Base-by-base conservation (phyloP, 2,888 invertebrate genomes). In the Clostera curtula region DNA sequence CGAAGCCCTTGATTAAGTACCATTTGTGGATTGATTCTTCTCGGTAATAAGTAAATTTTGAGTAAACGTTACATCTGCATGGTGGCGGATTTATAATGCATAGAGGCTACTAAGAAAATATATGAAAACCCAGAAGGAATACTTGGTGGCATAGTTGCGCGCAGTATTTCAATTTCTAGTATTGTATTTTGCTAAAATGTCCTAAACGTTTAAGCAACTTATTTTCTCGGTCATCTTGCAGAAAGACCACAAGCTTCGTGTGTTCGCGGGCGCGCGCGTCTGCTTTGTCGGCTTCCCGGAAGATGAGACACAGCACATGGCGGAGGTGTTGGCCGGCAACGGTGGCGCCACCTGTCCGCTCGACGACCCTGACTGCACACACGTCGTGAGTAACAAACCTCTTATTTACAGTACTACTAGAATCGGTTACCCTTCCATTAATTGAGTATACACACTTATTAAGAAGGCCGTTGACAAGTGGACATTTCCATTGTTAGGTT, bases 291-390 rank as follows among this genome's bases (percentile, higher is more conserved):
- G 97, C 4, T 97, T 97, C 77, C 89, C 93, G 2, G 90, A 90
- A 34, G 95, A 96, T 53, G 97, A 97, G 72, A 90, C 92, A 61
- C 89, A 89, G 58, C 96, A 97, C 66, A 97, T 97, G 96, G 90
- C 91, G 36, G 95, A 96, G 63, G 90, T 96, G 47, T 87, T 97
- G 34, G 86, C 90, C 51, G 89, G 90, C 61, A 96, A 97, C 79
- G 95, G 94, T 56, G 96, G 95, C 30, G 90, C 90, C 38, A 87
- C 90, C 36, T 89, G 92, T 36, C 88, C 89, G 20, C 83, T 90
- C 43, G 93, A 93, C 49, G 95, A 96, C 86, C 87, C 91, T 10
- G 88, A 89, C 60, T 95, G 95, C 69, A 94, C 96, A 20, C 97
- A 98, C 82, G 90, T 97, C 72, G 96, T 98, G 86, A 92, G 93